Conservation (phyloP, 2,113 vertebrate species). For the Todiramphus saurophagus region DNA sequence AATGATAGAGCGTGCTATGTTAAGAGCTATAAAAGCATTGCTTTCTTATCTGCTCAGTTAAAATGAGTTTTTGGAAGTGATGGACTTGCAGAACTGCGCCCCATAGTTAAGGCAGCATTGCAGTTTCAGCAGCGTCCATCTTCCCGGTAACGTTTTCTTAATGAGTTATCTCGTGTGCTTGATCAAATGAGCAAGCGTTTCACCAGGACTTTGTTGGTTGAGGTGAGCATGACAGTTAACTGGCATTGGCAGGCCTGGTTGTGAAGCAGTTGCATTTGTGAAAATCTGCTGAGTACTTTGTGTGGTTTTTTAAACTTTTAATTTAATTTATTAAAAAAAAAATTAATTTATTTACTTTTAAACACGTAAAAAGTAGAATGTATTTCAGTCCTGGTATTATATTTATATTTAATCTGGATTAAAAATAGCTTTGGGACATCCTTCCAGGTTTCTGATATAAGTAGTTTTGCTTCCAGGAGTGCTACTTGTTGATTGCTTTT, state of each 20-base stretch:
- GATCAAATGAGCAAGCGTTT: too few relatives aligned
- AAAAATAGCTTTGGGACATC: neutral
- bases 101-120: accelerated
- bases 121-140: accelerated
- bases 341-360: neutral
- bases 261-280: neutral
- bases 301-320: neutral
- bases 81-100: accelerated
- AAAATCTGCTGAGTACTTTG: accelerated
- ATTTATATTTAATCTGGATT: neutral
- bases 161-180: too few relatives aligned
- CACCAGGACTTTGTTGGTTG: neutral
- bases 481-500: neutral
- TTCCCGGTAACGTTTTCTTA: accelerated
- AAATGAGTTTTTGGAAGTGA: accelerated
- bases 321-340: too few relatives aligned
- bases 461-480: neutral
- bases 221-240: accelerated
- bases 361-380: accelerated
- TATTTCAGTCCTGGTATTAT: neutral
- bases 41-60: accelerated
- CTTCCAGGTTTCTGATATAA: neutral
- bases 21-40: accelerated
- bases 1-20: accelerated
- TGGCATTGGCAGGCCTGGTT: accelerated